Evolutionary conservation across 2,888 invertebrate species (phyloP).

Genomic region (Stenodema calcarata): DNA sequence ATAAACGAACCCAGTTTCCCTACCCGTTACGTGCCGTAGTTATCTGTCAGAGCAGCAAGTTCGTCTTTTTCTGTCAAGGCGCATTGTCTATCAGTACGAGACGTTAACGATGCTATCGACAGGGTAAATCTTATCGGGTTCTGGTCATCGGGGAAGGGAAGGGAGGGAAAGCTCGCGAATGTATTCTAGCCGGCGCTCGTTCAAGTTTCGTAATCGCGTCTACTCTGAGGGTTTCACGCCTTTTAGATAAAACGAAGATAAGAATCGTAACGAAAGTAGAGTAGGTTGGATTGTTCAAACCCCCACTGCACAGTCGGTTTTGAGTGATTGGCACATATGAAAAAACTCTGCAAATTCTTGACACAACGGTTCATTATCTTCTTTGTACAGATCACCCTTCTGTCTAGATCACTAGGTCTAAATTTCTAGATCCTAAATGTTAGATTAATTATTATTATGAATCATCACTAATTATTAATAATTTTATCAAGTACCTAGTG

Average conservation of each 20-base stretch:
- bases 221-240: not conserved
- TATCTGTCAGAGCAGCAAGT: not conserved
- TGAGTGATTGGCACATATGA: too few species aligned
- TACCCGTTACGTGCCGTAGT: slow-evolving; percentile 4
- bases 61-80: not conserved
- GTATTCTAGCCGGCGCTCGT: not conserved
- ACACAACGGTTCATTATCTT: too few species aligned
- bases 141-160: not conserved
- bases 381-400: too few species aligned
- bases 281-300: not conserved
- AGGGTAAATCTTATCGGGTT: not conserved
- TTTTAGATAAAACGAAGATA: not conserved
- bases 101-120: slow-evolving; percentile 13
- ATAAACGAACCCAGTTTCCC: slow-evolving; percentile 17
- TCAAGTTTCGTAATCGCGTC: not conserved
- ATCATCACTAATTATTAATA: too few species aligned
- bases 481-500: too few species aligned
- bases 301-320: not conserved
- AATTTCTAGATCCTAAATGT: too few species aligned
- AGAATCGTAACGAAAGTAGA: not conserved
- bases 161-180: not conserved
- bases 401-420: too few species aligned
- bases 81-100: not conserved
- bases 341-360: too few species aligned
- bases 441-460: too few species aligned